Percentiles rank a stretch among this genome's conserved stretches.
Conservation (phyloP, 2,888 invertebrate genomes). For the Agapetus fuscipes region DNA sequence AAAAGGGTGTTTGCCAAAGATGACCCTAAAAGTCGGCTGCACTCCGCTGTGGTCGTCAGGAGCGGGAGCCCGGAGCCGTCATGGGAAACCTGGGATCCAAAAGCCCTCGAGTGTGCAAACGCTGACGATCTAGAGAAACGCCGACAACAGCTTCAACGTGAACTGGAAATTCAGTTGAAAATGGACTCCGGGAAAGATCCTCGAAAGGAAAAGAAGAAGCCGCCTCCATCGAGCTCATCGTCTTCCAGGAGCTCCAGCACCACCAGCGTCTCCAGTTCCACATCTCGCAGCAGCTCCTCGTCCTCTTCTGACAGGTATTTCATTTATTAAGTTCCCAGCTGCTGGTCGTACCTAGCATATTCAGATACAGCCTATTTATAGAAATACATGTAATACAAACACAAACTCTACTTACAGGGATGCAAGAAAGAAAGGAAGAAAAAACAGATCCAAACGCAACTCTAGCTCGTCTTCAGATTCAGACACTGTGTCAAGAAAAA, state of each 20-base stretch:
- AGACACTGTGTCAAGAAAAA: slow-evolving; percentile 45
- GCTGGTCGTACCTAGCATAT: slow-evolving; percentile 29
- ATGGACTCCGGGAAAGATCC: slow-evolving; percentile 60
- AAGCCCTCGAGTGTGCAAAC: slow-evolving; percentile 71
- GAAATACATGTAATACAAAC: too few relatives aligned
- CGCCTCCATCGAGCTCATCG: slow-evolving; percentile 58
- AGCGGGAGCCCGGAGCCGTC: slow-evolving; percentile 52
- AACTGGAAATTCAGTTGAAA: slow-evolving; percentile 69
- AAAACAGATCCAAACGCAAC: slow-evolving; percentile 47
- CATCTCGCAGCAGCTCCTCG: slow-evolving; percentile 54
- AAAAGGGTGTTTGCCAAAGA: slow-evolving; percentile 33
- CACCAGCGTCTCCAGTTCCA: slow-evolving; percentile 55
- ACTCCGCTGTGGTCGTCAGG: slow-evolving; percentile 52
- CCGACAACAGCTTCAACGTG: slow-evolving; percentile 63
- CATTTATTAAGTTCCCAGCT: not conserved
- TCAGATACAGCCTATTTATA: too few relatives aligned
- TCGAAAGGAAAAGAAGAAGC: slow-evolving; percentile 61
- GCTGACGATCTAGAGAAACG: slow-evolving; percentile 70
- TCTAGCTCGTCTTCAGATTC: slow-evolving; percentile 58
- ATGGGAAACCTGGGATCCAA: slow-evolving; percentile 70
- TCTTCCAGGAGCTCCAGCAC: slow-evolving; percentile 56
- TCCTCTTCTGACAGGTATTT: slow-evolving; percentile 38
- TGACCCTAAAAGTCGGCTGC: slow-evolving; percentile 52
- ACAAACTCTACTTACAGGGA: slow-evolving; percentile 30
- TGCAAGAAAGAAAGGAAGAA: slow-evolving; percentile 42